Conservation (phyloP, 2,113 vertebrate species). For the Entomyzon cyanotis region DNA sequence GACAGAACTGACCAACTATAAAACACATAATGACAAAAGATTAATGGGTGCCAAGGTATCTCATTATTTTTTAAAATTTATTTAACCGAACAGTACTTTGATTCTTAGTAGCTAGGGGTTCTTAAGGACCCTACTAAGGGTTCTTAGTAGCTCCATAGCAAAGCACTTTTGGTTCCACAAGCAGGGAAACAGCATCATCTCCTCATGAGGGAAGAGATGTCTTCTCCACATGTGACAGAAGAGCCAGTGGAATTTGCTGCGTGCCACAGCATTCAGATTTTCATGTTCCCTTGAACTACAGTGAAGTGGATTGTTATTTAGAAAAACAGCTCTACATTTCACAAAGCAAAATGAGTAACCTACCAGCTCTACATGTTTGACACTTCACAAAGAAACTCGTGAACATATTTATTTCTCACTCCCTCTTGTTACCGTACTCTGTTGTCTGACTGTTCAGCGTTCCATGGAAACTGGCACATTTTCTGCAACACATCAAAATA, state of each 20-base stretch:
- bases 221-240: neutral
- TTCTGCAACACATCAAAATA: neutral
- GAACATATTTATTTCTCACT: neutral
- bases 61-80: neutral
- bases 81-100: neutral
- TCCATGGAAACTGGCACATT: neutral
- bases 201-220: neutral
- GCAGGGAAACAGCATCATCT: neutral
- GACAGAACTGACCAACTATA: neutral
- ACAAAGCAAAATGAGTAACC: neutral
- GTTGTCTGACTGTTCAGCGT: neutral
- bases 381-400: neutral
- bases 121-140: no score
- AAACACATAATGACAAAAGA: neutral
- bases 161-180: neutral
- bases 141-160: neutral
- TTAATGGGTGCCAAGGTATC: no score
- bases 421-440: neutral
- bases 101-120: neutral
- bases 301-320: neutral
- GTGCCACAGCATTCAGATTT: neutral
- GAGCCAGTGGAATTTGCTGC: neutral
- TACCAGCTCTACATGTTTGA: neutral
- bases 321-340: neutral
- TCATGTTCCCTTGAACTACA: neutral